phyloP scores from a whole-genome alignment of 2,113 vertebrate genomes.

The Sebastes schlegelii region DNA sequence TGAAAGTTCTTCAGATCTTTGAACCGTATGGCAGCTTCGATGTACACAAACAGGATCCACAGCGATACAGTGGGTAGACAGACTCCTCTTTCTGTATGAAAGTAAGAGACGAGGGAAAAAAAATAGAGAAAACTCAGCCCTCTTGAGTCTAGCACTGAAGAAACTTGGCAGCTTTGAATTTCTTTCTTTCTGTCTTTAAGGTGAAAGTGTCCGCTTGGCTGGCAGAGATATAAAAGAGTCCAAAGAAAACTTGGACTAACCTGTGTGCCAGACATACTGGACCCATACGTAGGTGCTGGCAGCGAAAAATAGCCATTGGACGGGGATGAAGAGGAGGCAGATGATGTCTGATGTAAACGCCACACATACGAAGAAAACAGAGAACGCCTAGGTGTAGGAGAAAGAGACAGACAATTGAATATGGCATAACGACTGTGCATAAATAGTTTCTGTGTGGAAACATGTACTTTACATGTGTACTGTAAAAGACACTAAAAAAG shows the following conservation, averaged over 20 bases:
- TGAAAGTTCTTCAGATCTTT: slow-evolving; percentile 99
- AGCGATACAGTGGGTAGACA: slow-evolving; percentile 98
- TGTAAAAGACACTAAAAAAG: background rate
- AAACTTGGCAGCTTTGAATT: slow-evolving; percentile 23
- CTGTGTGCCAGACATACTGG: slow-evolving; percentile 99
- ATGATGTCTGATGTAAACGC: slow-evolving; percentile 99
- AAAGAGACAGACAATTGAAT: slow-evolving; percentile 11
- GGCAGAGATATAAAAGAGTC: background rate
- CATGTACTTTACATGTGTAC: no score
- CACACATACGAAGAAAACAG: slow-evolving; percentile 99
- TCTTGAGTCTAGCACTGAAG: background rate
- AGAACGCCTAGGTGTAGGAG: slow-evolving; percentile 89
- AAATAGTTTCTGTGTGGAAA: background rate
- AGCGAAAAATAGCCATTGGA: slow-evolving; percentile 98
- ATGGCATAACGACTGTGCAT: background rate
- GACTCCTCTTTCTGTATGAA: slow-evolving; percentile 91
- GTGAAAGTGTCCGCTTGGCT: slow-evolving; percentile 21
- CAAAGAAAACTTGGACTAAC: slow-evolving; percentile 72
- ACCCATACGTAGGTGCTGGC: slow-evolving; percentile 99
- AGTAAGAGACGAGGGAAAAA: background rate
- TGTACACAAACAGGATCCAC: slow-evolving; percentile 99
- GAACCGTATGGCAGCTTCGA: slow-evolving; percentile 98
- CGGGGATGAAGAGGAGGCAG: slow-evolving; percentile 97
- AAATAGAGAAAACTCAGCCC: background rate
- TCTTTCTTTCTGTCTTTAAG: slow-evolving; percentile 15